These are phyloP conservation scores for Ommatoiulus sabulosus DNA, from an alignment of 2,888 invertebrate genomes.

Conservation along the genomic window DNA sequence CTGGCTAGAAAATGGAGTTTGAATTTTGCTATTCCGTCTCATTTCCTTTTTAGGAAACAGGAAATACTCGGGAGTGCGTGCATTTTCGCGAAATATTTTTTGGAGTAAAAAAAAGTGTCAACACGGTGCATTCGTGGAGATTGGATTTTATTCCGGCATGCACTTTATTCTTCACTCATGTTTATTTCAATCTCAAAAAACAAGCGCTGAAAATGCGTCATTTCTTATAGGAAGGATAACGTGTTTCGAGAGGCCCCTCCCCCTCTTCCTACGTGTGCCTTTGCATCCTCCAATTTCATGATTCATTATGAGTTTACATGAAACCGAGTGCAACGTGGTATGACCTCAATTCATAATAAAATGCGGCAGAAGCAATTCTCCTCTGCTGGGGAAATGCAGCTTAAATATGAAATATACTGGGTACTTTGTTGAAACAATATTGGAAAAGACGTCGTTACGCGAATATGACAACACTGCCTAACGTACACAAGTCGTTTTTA, in stretches of 20 bases:
- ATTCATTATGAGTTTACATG: slow-evolving; percentile 48
- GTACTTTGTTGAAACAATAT: slow-evolving; percentile 41
- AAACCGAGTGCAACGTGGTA: slow-evolving; percentile 24
- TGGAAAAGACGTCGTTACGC: slow-evolving; percentile 29
- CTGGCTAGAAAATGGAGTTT: slow-evolving; percentile 14
- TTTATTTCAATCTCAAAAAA: slow-evolving; percentile 24
- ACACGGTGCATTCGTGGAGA: neutral
- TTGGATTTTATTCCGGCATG: slow-evolving; percentile 38
- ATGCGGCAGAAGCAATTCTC: slow-evolving; percentile 29
- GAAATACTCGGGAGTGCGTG: neutral
- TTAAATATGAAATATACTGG: slow-evolving; percentile 6
- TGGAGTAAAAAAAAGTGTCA: neutral
- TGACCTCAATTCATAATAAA: slow-evolving; percentile 47
- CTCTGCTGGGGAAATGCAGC: neutral
- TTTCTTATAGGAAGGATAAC: slow-evolving; percentile 19
- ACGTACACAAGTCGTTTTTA: slow-evolving; percentile 16
- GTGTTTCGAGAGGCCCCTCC: neutral
- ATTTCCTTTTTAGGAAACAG: slow-evolving; percentile 26
- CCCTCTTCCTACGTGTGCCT: neutral
- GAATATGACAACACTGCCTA: slow-evolving; percentile 20
- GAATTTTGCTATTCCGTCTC: slow-evolving; percentile 20
- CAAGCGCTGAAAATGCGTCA: slow-evolving; percentile 12
- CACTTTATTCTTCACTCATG: slow-evolving; percentile 32
- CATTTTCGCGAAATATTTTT: neutral
- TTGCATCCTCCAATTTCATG: slow-evolving; percentile 12